Base-by-base conservation (phyloP, 2,113 vertebrate species). In the Notarius lentiginosus region DNA sequence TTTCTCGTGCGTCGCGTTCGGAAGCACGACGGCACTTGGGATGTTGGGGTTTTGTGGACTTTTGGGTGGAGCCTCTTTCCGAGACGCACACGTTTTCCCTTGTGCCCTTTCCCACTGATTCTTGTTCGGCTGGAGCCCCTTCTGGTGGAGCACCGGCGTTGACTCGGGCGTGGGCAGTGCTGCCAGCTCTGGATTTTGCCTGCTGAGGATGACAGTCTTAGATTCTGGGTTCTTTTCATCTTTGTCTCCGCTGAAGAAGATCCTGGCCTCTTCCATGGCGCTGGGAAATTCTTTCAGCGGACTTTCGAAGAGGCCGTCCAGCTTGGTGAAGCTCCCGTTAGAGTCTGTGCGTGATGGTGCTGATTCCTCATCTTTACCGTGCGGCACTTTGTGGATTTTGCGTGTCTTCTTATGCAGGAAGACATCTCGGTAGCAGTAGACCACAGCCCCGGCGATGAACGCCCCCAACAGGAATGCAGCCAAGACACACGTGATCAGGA, bases 401-500 rank as follows among this genome's bases (percentile, higher is more conserved):
- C 96, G 95, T 82, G 97, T 97, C 88, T 97, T 97, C 87, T 98
- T 98, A 89, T 96, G 96, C 2, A 97, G 94, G 89, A 97, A 97
- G 18, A 97, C 89, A 83, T 99, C 98, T 27, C 97, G 95, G 88
- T 99, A 99, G 89, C 98, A 99, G 94, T 99, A 99, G 9, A 99
- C 98, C 0, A 97, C 96, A 89, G 99, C 95, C 17, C 98, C 98
- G 1, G 98, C 98, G 34, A 99, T 96, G 90, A 98, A 97, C 0
- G 98, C 98, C 60, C 98, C 98, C 94, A 98, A 94, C 7, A 99
- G 96, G 88, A 99, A 99, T 53, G 98, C 98, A 0, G 96, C 98
- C 86, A 99, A 97, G 90, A 99, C 98, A 87, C 98, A 99, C 88
- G 97, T 98, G 95, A 99, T 99, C 91, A 99, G 96, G 92, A 99